Evolutionary conservation across 1,140 invertebrate genomes (phyloP).

Genomic region (Zaprionus taronus): DNA sequence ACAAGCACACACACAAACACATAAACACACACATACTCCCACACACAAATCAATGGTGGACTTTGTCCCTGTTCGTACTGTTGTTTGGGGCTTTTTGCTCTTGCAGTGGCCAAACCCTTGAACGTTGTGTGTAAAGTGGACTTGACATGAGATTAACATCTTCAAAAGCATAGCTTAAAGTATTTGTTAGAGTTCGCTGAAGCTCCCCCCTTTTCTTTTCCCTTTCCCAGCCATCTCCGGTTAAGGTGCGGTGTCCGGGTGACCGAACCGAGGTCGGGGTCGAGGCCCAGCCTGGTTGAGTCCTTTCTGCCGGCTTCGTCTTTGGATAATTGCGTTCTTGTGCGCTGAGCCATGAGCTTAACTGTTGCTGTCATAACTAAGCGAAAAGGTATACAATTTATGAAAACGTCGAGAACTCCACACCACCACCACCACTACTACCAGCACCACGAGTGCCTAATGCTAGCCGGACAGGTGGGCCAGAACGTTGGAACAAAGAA

Average conservation of each 20-base stretch:
- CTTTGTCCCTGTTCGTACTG: conserved; percentile 62
- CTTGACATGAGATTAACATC: conserved; percentile 84
- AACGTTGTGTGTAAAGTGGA: conserved; percentile 82
- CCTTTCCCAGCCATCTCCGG: neutral
- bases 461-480: conserved; percentile 37
- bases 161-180: conserved; percentile 83
- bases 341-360: conserved; percentile 82
- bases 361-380: conserved; percentile 83
- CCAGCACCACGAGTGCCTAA: neutral
- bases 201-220: conserved; percentile 43
- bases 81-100: conserved; percentile 33
- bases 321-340: conserved; percentile 83
- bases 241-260: conserved; percentile 48
- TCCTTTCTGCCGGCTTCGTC: conserved; percentile 51
- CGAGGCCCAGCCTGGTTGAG: conserved; percentile 23
- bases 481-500: conserved; percentile 40
- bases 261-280: conserved; percentile 25
- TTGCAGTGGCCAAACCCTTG: conserved; percentile 60
- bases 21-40: conserved; percentile 11
- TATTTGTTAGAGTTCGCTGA: conserved; percentile 79
- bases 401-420: conserved; percentile 62
- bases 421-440: conserved; percentile 9
- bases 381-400: conserved; percentile 81
- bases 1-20: conserved; percentile 13
- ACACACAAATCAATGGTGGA: conserved; percentile 73